Evolutionary conservation across 2,113 vertebrate species (phyloP).

Genomic region (Shinisaurus crocodilurus): DNA sequence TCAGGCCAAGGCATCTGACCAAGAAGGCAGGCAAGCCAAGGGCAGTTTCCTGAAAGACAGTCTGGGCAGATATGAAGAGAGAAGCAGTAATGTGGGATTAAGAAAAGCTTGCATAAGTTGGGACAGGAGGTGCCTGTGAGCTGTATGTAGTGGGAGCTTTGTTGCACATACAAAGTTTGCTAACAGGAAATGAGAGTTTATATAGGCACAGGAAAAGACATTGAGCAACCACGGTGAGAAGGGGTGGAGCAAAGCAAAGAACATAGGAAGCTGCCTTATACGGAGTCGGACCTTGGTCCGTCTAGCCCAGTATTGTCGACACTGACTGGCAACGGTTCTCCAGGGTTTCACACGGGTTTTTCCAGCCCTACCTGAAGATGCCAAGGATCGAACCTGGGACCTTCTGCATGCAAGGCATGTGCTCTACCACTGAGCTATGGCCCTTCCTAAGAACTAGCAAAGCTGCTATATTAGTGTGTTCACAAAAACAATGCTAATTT

Average conservation of each 20-base stretch:
- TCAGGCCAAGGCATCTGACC: neutral
- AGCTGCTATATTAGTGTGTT: neutral
- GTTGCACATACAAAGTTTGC: neutral
- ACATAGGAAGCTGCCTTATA: too few relatives aligned
- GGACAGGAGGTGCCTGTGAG: neutral
- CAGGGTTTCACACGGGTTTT: too few relatives aligned
- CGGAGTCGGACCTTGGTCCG: too few relatives aligned
- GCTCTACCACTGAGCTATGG: too few relatives aligned
- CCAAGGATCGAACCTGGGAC: too few relatives aligned
- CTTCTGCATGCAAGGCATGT: too few relatives aligned
- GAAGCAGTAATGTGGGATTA: neutral
- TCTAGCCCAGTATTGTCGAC: too few relatives aligned
- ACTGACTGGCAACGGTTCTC: too few relatives aligned
- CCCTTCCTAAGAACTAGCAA: too few relatives aligned
- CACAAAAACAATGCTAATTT: neutral
- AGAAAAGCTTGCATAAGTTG: neutral
- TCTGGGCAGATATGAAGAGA: neutral
- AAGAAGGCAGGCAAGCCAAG: neutral
- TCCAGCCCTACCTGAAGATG: too few relatives aligned
- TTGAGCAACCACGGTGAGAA: too few relatives aligned
- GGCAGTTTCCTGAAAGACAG: neutral
- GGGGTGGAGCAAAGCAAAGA: neutral
- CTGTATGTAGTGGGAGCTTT: neutral
- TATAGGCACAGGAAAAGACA: too few relatives aligned
- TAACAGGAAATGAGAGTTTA: neutral